These are phyloP conservation scores for Arrhopalites spinosus DNA, from an alignment of 2,888 invertebrate genomes.

Conservation along the genomic window DNA sequence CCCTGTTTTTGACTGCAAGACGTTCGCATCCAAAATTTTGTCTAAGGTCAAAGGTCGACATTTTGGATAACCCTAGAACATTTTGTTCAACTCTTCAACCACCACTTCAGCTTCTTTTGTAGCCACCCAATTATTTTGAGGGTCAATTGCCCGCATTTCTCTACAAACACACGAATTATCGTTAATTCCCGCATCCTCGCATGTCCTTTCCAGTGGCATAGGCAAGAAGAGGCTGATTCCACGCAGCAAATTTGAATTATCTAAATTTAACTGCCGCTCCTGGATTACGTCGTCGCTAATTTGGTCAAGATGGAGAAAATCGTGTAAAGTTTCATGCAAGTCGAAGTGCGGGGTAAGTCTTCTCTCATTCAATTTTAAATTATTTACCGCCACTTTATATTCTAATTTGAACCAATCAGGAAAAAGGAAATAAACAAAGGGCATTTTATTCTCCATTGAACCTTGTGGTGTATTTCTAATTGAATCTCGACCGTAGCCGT, in stretches of 20 bases:
- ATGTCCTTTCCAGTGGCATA: conserved; percentile 74
- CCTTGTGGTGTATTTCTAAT: conserved; percentile 58
- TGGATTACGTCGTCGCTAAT: conserved; percentile 17
- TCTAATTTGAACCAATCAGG: conserved; percentile 73
- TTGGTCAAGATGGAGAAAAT: conserved; percentile 37
- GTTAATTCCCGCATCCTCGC: conserved; percentile 75
- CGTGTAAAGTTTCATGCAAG: conserved; percentile 62
- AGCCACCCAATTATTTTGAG: too few species aligned
- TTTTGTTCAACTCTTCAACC: not conserved
- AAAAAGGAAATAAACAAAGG: conserved; percentile 74
- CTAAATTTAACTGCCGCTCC: conserved; percentile 64
- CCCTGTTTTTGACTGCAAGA: not conserved
- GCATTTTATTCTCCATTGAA: conserved; percentile 81
- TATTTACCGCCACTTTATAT: conserved; percentile 68
- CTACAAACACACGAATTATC: conserved; percentile 90
- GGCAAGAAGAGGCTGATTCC: conserved; percentile 79
- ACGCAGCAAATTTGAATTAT: conserved; percentile 57
- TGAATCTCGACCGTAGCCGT: conserved; percentile 81
- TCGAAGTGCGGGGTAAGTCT: conserved; percentile 81
- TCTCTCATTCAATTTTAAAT: conserved; percentile 61
- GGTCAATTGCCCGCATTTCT: conserved; percentile 54
- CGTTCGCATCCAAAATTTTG: not conserved
- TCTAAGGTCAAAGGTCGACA: not conserved
- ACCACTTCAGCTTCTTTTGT: not conserved
- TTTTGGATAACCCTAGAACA: not conserved